Evolutionary conservation across 2,888 invertebrate genomes (phyloP), one percentile per base, ranked within the genome.

Genomic region (Caenorhabditis sulstoni): DNA sequence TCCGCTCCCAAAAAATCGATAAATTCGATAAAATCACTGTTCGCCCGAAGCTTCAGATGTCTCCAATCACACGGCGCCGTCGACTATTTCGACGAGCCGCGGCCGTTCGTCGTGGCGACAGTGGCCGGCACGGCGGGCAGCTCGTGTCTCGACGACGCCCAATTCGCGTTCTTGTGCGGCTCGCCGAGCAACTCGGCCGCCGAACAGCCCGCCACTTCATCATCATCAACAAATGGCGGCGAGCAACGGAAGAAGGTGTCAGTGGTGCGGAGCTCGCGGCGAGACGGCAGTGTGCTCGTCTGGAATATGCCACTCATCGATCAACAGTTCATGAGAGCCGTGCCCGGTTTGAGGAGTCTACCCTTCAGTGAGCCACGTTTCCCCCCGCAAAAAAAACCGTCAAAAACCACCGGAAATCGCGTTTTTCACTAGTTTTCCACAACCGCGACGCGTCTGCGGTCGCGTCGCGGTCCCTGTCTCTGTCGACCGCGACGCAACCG

Each of bases 91-190:
- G 81, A 79, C 37, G 77, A 81, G 9, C 76, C 82, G 1, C 81
- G 83, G n/a, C 86, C 88, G 8, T 88, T 88, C 62, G 85, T 87
- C 3, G 83, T 88, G 22, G 88, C 88, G 16, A 68, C 83, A 18
- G 79, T 88, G 11, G 84, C 87, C 23, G 86, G 86, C 5, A 58
- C 61, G 7, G 44, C 45, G 39, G 29, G 4, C 29, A 7, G 29
- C 73, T 55, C 83, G 82, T 85, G 84, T 58, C 52, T 81, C n/a
- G 76, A 78, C 52, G 81, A 81, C 59, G 62, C 70, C 8, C 66
- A 58, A 5, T 79, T 49, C 35, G 74, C 64, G n/a, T 79, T 67
- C 29, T 29, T 29, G 29, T 5, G 29, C 29, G n/a, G n/a, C n/a
- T n/a, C n/a, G n/a, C n/a, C n/a, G n/a, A n/a, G n/a, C n/a, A n/a